Percentiles rank a stretch among this genome's conserved stretches.
phyloP scores from a whole-genome alignment of 2,113 vertebrate species.

The Platysternon megacephalum region DNA sequence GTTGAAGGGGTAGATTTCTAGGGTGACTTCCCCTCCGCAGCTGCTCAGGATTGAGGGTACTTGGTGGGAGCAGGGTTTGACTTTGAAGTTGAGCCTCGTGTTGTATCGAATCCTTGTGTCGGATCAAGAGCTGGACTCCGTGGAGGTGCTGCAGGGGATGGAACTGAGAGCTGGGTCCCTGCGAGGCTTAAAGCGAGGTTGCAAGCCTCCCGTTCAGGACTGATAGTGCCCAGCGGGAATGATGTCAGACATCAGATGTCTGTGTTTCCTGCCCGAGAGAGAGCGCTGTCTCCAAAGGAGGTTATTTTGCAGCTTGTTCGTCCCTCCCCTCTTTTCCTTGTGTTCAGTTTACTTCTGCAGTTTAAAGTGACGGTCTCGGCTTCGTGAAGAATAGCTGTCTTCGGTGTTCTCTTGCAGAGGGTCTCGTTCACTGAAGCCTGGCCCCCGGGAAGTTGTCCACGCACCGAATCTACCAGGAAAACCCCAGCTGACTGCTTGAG shows the following conservation, averaged over 20 bases:
- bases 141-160: too few species aligned
- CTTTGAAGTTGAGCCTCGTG: too few species aligned
- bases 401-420: slow-evolving; percentile 4
- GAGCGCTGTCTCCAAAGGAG: slow-evolving; percentile 34
- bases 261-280: slow-evolving; percentile 25
- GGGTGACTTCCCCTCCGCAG: too few species aligned
- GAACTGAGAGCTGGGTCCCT: background rate
- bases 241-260: slow-evolving; percentile 37
- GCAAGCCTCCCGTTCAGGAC: slow-evolving; percentile 26
- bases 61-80: too few species aligned
- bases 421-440: background rate
- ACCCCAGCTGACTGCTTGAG: background rate
- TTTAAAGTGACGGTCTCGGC: slow-evolving; percentile 2
- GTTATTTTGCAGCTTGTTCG: background rate
- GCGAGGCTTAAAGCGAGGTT: too few species aligned
- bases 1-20: background rate
- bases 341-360: background rate
- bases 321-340: background rate
- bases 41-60: too few species aligned
- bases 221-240: slow-evolving; percentile 49
- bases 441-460: slow-evolving; percentile 14
- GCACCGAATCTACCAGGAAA: background rate
- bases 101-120: background rate
- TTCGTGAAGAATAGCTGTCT: slow-evolving; percentile 29
- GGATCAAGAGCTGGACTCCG: too few species aligned